Evolutionary conservation across 2,113 vertebrate species (phyloP).

Genomic region (Rhea americana): DNA sequence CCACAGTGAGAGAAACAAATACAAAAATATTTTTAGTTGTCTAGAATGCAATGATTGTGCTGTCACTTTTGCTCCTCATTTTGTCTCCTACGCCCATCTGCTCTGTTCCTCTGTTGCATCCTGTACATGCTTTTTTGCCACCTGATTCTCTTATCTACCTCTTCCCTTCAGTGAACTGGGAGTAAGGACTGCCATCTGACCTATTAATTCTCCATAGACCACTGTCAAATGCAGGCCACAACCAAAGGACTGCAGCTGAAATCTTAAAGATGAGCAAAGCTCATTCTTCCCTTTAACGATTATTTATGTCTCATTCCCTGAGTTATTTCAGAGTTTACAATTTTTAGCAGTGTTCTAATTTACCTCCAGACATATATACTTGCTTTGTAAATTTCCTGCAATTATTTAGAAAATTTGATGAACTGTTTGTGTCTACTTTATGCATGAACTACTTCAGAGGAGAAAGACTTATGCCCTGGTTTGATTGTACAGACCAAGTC

Average conservation of each 20-base stretch:
- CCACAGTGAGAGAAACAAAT: conserved; percentile 23
- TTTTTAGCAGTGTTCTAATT: background rate
- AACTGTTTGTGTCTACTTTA: background rate
- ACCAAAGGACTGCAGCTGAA: background rate
- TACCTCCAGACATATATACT: background rate
- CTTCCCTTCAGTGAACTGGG: background rate
- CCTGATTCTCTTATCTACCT: background rate
- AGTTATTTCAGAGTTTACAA: background rate
- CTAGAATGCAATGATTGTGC: conserved; percentile 58
- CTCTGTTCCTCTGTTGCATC: conserved; percentile 34
- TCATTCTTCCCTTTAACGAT: background rate
- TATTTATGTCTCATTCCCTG: background rate
- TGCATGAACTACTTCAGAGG: background rate
- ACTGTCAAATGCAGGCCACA: background rate
- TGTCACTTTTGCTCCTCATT: conserved; percentile 38
- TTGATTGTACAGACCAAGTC: background rate
- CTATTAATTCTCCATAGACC: background rate
- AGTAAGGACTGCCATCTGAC: background rate
- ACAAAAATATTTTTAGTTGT: conserved; percentile 65
- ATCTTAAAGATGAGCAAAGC: background rate
- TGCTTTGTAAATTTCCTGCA: background rate
- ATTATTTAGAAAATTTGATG: background rate
- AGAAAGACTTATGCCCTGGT: background rate
- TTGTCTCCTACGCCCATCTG: conserved; percentile 62
- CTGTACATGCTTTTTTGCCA: background rate